Evolutionary conservation across 2,797 vertebrate species (phyloP).

Genomic region (Allobates femoralis): DNA sequence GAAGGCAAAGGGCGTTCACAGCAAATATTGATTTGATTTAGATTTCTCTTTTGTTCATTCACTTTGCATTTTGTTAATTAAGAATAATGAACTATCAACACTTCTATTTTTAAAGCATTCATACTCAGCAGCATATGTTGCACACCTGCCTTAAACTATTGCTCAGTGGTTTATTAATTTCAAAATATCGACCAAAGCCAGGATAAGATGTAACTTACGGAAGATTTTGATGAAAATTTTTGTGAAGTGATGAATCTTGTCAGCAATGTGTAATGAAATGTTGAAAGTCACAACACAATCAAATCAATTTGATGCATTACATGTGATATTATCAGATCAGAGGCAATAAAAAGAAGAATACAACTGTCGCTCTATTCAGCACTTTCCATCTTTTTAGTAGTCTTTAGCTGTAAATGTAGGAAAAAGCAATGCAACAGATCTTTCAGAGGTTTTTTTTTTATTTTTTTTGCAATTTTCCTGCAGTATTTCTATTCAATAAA

Average conservation of each 20-base stretch:
- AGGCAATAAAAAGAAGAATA: constrained; percentile 20
- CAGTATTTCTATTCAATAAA: not conserved
- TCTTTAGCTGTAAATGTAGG: not conserved
- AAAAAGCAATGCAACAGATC: too few relatives aligned
- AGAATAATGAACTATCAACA: too few relatives aligned
- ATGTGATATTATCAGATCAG: constrained; percentile 27
- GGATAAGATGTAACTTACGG: constrained; percentile 10
- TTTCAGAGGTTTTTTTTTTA: not conserved
- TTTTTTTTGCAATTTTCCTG: not conserved
- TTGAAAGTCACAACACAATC: constrained; percentile 46
- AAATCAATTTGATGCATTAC: constrained; percentile 44
- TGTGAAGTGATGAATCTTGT: constrained; percentile 34
- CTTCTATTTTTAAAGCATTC: too few relatives aligned
- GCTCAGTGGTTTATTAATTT: constrained; percentile 3
- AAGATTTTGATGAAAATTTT: constrained; percentile 38
- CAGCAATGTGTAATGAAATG: constrained; percentile 39
- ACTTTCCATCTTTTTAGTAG: not conserved
- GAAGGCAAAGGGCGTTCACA: too few relatives aligned
- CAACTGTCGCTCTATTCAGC: not conserved
- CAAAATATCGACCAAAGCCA: not conserved
- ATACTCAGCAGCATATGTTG: too few relatives aligned
- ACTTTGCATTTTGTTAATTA: too few relatives aligned
- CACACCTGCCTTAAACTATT: too few relatives aligned
- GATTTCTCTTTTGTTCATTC: too few relatives aligned
- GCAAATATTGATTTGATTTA: too few relatives aligned